Conservation (phyloP, 2,888 invertebrate genomes). For the Pharmacophagus antenor region DNA sequence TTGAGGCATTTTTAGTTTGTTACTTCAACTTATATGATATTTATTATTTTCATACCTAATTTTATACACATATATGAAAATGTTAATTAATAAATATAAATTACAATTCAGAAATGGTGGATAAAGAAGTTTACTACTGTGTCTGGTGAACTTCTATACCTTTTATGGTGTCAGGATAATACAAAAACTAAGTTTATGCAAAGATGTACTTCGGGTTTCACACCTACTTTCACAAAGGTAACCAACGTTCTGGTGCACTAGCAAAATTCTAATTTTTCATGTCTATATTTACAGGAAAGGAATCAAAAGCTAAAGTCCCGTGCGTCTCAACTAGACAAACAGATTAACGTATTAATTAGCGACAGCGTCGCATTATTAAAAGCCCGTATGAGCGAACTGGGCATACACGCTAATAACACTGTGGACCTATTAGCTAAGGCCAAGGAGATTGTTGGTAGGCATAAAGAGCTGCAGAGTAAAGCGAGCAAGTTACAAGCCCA, state of each 20-base stretch:
- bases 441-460: constrained; percentile 94
- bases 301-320: constrained; percentile 91
- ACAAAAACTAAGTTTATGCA: constrained; percentile 14
- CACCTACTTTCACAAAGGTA: constrained; percentile 24
- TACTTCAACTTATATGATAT: neutral
- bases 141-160: constrained; percentile 19
- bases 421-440: constrained; percentile 92
- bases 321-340: constrained; percentile 94
- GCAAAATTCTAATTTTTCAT: constrained; percentile 4
- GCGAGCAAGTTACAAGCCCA: constrained; percentile 92
- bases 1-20: neutral
- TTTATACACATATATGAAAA: neutral
- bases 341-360: constrained; percentile 94
- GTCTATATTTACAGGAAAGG: constrained; percentile 80
- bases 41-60: constrained; percentile 7
- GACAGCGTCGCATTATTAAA: constrained; percentile 95
- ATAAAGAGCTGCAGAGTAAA: constrained; percentile 95
- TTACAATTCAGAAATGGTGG: constrained; percentile 27
- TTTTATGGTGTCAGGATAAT: constrained; percentile 16
- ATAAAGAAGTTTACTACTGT: constrained; percentile 22
- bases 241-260: constrained; percentile 6
- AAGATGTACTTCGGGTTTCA: constrained; percentile 20
- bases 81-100: constrained; percentile 16
- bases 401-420: constrained; percentile 92
- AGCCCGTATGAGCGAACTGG: constrained; percentile 94